Evolutionary conservation across 2,797 vertebrate genomes (phyloP).

Genomic region (Propithecus perrieri): DNA sequence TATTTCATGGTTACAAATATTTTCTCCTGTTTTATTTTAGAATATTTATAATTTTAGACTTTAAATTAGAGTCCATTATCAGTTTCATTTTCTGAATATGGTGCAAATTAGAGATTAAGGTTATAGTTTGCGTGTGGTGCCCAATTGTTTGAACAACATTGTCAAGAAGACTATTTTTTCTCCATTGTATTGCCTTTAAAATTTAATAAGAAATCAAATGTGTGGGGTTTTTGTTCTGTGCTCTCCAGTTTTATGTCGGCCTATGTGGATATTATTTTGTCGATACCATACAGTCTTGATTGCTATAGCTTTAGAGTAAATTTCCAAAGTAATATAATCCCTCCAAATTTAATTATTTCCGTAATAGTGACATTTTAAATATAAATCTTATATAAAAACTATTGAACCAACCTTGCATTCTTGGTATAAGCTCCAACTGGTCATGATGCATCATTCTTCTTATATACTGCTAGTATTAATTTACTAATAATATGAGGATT

Average conservation of each 20-base stretch:
- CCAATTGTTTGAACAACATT: not conserved
- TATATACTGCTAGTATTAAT: no score
- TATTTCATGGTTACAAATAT: not conserved
- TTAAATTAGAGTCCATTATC: not conserved
- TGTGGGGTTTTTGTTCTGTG: no score
- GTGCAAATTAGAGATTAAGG: not conserved
- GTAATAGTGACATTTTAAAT: no score
- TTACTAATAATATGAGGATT: no score
- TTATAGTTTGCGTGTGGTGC: not conserved
- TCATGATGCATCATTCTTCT: no score
- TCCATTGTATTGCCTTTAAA: not conserved
- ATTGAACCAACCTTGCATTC: not conserved
- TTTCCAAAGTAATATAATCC: not conserved
- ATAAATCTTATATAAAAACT: no score
- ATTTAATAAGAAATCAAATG: not conserved
- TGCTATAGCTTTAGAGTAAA: no score
- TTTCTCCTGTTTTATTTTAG: not conserved
- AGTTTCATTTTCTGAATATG: not conserved
- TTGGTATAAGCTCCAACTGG: not conserved
- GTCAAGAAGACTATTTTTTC: not conserved
- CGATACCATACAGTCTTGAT: no score
- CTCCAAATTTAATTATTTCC: no score
- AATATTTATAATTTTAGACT: no score
- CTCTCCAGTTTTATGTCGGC: not conserved
- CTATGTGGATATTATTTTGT: not conserved